Base-by-base conservation (phyloP, 2,113 vertebrate genomes). In the Chionodraco myersi region DNA sequence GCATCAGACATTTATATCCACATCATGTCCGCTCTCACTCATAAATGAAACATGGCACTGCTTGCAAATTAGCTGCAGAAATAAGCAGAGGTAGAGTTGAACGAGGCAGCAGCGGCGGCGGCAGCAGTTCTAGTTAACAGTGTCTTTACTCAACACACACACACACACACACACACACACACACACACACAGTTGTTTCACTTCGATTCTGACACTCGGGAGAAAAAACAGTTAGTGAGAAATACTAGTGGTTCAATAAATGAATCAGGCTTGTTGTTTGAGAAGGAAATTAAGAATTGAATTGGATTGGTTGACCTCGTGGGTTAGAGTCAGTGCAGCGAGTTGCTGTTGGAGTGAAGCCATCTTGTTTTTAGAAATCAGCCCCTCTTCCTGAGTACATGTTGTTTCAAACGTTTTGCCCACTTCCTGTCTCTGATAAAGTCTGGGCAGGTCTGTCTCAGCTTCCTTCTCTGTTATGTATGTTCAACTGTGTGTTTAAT, bases 21-120 rank as follows among this genome's bases (percentile, higher is more conserved):
- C 72, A 23, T 78, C n/a, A 16, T 18, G 56, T 49, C 23, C 60
- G 16, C 63, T 73, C 53, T 56, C 6, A 4, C 64, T 67, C 51
- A 67, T 86, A 63, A 83, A 86, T 81, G 16, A 83, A 83, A 87
- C 75, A 80, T 75, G 58, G 21, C n/a, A 0, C 61, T 14, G 67
- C 63, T 45, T 71, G 41, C 47, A 77, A 75, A 78, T 72, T 44
- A 47, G 67, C 15, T 41, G 65, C 72, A 78, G 53, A 58, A 72
- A 78, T 12, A 54, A 85, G 73, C 30, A 18, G 64, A 60, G 36
- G 74, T 69, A n/a, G 57, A 64, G 52, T 59, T 13, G 30, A 59
- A 54, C 48, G 44, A 68, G 26, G 51, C 5, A 1, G 47, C 5
- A 10, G 66, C 68, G 21, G n/a, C n/a, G 5, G 23, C 26, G 3